Base-by-base conservation (phyloP, 2,797 vertebrate species). In the Galaxias olidus region DNA sequence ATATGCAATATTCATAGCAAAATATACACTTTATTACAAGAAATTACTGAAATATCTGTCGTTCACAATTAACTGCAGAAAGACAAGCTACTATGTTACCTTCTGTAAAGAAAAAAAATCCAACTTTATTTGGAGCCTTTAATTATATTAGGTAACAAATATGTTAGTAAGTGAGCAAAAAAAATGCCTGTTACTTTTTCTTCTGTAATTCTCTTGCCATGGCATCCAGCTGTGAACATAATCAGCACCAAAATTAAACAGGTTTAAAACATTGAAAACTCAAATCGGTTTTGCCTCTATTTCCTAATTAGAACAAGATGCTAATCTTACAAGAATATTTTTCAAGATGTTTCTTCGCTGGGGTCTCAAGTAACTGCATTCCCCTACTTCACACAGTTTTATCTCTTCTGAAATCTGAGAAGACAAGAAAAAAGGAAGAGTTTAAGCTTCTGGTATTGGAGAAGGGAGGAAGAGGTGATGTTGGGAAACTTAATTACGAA, bases 341-440 rank as follows among this genome's bases (percentile, higher is more conserved):
- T 82, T 91, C 18, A 93, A 83, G 42, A 92, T 61, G 70, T 72
- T 89, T 76, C 89, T 92, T 61, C 86, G 84, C 72, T 91, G 90
- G 20, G 91, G 91, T 76, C 90, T 91, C 77, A 92, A 62, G 68
- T 91, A 93, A 60, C 87, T 90, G 75, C 94, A 95, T 71, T 93
- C 90, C 49, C 91, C 90, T 0, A 87, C 91, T 61, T 93, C 91
- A 63, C 93, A 95, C 47, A 94, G 67, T 68, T 93, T 94, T 19
- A 94, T 89, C 80, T 94, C 94, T 74, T 90, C 93, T 65, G 93
- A 93, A 69, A 90, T 83, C 94, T 95, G 76, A 73, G 50, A 65
- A 15, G n/a, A 50, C 13, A 44, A n/a, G 15, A 30, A 18, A 63
- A 40, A 43, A 18, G 18, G 8, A 30, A 9, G 6, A 18, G 20